phyloP scores from a whole-genome alignment of 2,888 invertebrate species.

The Empis stercorea region DNA sequence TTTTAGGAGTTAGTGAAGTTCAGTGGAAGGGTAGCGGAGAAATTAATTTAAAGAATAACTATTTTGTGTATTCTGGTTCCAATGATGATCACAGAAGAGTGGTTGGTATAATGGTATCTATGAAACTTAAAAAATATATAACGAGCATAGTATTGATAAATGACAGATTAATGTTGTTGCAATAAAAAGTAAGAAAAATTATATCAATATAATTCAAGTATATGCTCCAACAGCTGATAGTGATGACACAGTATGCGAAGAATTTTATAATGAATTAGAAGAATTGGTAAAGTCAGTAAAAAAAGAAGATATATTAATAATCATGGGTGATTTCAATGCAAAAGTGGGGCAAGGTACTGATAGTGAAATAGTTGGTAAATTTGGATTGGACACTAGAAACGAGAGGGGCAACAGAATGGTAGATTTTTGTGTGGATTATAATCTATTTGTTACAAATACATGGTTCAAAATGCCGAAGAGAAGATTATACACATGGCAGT shows the following conservation, averaged over 20 bases:
- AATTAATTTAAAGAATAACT: too few species aligned
- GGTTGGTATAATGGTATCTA: not conserved
- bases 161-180: not conserved
- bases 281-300: not conserved
- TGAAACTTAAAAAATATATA: not conserved
- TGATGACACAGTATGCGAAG: not conserved
- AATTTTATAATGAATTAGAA: not conserved
- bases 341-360: not conserved
- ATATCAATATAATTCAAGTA: not conserved
- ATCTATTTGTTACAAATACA: not conserved
- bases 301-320: not conserved
- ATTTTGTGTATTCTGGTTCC: too few species aligned
- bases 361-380: not conserved
- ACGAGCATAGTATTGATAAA: not conserved
- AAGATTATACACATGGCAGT: not conserved
- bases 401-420: not conserved
- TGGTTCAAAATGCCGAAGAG: constrained; percentile 1
- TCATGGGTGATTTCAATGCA: not conserved
- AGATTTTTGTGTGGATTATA: not conserved
- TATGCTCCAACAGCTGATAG: not conserved
- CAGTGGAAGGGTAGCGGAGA: not conserved
- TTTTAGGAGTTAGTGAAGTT: not conserved
- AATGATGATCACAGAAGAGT: not conserved
- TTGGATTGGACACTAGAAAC: not conserved
- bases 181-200: not conserved